Percentiles rank a stretch among this genome's conserved stretches.
These are phyloP conservation scores for Semaprochilodus insignis DNA, from an alignment of 2,797 vertebrate genomes.

Conservation along the genomic window DNA sequence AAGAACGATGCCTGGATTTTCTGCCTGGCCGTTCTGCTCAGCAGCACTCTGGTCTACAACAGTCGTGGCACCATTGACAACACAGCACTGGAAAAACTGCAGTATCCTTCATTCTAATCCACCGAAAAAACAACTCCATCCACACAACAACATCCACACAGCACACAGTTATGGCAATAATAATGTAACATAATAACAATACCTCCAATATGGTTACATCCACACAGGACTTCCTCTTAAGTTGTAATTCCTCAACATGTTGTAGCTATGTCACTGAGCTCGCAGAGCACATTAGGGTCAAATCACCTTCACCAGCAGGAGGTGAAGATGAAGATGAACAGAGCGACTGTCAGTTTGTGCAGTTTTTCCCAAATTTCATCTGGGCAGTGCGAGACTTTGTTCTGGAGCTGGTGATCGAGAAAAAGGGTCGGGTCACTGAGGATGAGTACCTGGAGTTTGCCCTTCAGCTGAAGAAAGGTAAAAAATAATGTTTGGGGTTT, in stretches of 20 bases:
- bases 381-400: slow-evolving; percentile 66
- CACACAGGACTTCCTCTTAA: neutral
- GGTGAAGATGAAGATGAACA: slow-evolving; percentile 40
- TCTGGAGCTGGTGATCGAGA: slow-evolving; percentile 53
- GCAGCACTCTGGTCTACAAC: slow-evolving; percentile 71
- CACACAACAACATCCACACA: too few species aligned
- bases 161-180: too few species aligned
- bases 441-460: slow-evolving; percentile 64
- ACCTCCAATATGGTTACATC: too few species aligned
- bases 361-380: slow-evolving; percentile 65
- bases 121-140: neutral
- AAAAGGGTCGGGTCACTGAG: slow-evolving; percentile 34
- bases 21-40: slow-evolving; percentile 65
- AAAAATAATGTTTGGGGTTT: neutral
- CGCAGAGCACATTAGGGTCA: slow-evolving; percentile 66
- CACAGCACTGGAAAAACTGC: slow-evolving; percentile 64
- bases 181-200: too few species aligned
- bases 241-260: slow-evolving; percentile 49
- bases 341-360: slow-evolving; percentile 58
- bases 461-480: slow-evolving; percentile 64
- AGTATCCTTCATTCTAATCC: slow-evolving; percentile 64
- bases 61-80: slow-evolving; percentile 69
- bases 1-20: slow-evolving; percentile 70
- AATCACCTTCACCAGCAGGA: slow-evolving; percentile 26
- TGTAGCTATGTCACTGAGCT: slow-evolving; percentile 62